Evolutionary conservation across 2,797 vertebrate species (phyloP).

Genomic region (Danio albolineatus): DNA sequence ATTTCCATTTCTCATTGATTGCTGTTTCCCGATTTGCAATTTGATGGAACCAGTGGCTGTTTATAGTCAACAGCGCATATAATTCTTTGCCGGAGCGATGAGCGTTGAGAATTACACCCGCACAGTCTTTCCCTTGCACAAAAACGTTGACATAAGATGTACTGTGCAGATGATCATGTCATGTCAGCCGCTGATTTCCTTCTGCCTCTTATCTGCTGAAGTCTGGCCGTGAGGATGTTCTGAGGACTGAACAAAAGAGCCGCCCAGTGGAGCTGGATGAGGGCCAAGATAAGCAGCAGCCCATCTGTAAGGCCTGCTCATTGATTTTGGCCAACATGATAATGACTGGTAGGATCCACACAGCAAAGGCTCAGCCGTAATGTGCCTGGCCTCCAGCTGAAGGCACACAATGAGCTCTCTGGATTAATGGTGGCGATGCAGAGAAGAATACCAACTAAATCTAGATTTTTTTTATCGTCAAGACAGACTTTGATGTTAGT

Average conservation of each 20-base stretch:
- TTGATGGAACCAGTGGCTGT: slow-evolving; percentile 55
- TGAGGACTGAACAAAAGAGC: slow-evolving; percentile 33
- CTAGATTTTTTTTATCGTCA: not conserved
- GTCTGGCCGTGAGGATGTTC: slow-evolving; percentile 19
- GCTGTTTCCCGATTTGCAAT: slow-evolving; percentile 53
- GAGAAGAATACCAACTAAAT: not conserved
- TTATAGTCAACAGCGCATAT: slow-evolving; percentile 54
- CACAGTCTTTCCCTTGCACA: not conserved
- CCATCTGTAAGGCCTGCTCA: slow-evolving; percentile 53
- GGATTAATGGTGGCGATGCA: not conserved
- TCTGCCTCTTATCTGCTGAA: slow-evolving; percentile 23
- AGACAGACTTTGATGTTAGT: not conserved
- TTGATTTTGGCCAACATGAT: slow-evolving; percentile 63
- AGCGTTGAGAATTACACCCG: slow-evolving; percentile 36
- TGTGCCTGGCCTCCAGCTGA: slow-evolving; percentile 4
- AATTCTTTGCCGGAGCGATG: slow-evolving; percentile 43
- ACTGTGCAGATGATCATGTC: slow-evolving; percentile 10
- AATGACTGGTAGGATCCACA: slow-evolving; percentile 46
- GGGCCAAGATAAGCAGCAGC: slow-evolving; percentile 46
- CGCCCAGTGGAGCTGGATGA: slow-evolving; percentile 41
- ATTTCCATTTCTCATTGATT: slow-evolving; percentile 50
- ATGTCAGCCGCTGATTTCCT: slow-evolving; percentile 21
- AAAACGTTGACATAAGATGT: slow-evolving; percentile 14
- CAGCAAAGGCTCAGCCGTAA: slow-evolving; percentile 17
- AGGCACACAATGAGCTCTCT: not conserved